Percentiles rank a stretch among this genome's conserved stretches.
phyloP scores from a whole-genome alignment of 1,140 invertebrate species.

The Polypedilum vanderplanki region DNA sequence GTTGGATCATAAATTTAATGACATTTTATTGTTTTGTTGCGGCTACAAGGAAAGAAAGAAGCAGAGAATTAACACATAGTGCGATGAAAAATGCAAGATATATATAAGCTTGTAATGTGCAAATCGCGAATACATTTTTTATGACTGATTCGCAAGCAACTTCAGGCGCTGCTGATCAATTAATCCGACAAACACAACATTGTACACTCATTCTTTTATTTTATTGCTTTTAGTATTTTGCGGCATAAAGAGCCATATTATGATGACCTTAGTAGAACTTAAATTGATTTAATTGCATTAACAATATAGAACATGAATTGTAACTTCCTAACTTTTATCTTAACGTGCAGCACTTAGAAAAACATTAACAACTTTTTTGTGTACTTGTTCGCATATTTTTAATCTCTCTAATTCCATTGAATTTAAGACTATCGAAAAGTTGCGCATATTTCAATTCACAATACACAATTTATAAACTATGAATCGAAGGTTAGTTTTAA shows the following conservation, averaged over 20 bases:
- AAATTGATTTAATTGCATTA: conserved; percentile 19
- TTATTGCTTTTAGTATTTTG: background rate
- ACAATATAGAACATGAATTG: background rate
- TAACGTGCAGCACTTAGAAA: too few species aligned
- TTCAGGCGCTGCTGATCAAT: conserved; percentile 1
- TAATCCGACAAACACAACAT: conserved; percentile 28
- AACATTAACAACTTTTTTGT: too few species aligned
- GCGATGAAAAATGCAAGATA: background rate
- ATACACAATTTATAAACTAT: too few species aligned
- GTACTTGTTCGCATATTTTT: too few species aligned
- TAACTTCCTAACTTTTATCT: too few species aligned
- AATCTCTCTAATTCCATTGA: too few species aligned
- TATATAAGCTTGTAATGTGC: background rate
- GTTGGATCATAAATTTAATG: background rate
- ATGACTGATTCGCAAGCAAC: conserved; percentile 15
- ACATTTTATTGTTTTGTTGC: conserved; percentile 18
- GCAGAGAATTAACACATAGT: background rate
- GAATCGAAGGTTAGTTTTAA: too few species aligned
- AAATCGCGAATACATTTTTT: background rate
- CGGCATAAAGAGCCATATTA: background rate
- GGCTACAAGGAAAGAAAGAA: background rate
- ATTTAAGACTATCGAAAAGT: too few species aligned
- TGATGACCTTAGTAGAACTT: background rate
- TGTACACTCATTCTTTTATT: background rate
- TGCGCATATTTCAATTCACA: too few species aligned